Percentiles rank a stretch among this genome's conserved stretches.
phyloP scores from a whole-genome alignment of 2,113 vertebrate genomes.

The Caranx ignobilis region DNA sequence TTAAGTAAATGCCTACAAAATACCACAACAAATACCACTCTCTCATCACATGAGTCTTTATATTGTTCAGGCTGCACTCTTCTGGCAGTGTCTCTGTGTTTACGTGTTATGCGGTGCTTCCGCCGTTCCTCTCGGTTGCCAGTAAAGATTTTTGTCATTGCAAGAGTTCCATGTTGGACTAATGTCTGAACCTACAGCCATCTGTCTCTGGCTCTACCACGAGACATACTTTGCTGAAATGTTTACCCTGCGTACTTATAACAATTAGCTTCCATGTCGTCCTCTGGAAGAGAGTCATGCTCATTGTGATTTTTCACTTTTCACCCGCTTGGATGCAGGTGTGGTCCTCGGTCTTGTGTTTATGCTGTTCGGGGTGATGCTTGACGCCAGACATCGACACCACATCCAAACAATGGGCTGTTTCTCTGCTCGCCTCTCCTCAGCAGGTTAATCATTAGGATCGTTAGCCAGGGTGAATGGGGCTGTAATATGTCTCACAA shows the following conservation, averaged over 20 bases:
- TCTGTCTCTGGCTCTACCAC: slow-evolving; percentile 60
- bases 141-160: slow-evolving; percentile 62
- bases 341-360: slow-evolving; percentile 79
- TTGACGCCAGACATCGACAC: slow-evolving; percentile 83
- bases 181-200: slow-evolving; percentile 47
- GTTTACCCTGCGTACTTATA: slow-evolving; percentile 78
- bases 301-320: slow-evolving; percentile 68
- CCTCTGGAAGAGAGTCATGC: slow-evolving; percentile 53
- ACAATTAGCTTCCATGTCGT: slow-evolving; percentile 76
- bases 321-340: slow-evolving; percentile 71
- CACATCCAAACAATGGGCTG: slow-evolving; percentile 80
- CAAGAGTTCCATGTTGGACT: slow-evolving; percentile 46
- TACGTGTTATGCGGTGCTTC: slow-evolving; percentile 44
- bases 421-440: slow-evolving; percentile 57
- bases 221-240: slow-evolving; percentile 78
- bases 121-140: slow-evolving; percentile 36
- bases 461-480: slow-evolving; percentile 53
- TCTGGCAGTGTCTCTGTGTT: slow-evolving; percentile 61
- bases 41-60: slow-evolving; percentile 33
- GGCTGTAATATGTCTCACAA: slow-evolving; percentile 57
- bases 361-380: slow-evolving; percentile 80
- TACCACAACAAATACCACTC: slow-evolving; percentile 18
- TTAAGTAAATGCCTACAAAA: slow-evolving; percentile 16
- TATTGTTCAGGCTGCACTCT: slow-evolving; percentile 59
- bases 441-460: slow-evolving; percentile 78